Evolutionary conservation across 2,888 invertebrate genomes (phyloP).

Genomic region (Ganaspis brasiliensis): DNA sequence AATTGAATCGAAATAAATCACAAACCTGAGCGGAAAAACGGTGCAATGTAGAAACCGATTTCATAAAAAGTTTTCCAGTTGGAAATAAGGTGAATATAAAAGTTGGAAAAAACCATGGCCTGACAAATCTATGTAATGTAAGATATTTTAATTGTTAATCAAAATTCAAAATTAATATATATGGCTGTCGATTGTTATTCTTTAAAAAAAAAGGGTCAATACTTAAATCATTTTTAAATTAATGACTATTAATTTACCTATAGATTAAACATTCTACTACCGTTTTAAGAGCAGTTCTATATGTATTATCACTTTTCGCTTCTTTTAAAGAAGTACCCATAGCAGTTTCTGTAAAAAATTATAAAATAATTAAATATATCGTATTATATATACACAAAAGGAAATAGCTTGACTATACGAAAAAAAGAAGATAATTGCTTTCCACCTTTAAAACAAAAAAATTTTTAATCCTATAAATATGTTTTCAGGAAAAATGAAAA

Average conservation of each 20-base stretch:
- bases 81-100: constrained; percentile 57
- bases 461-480: no score
- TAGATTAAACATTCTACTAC: constrained; percentile 45
- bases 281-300: constrained; percentile 32
- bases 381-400: not conserved
- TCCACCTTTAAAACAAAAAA: no score
- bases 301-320: not conserved
- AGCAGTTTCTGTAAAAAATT: constrained; percentile 82
- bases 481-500: no score
- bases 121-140: constrained; percentile 47
- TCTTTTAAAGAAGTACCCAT: constrained; percentile 85
- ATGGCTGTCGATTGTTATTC: no score
- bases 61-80: constrained; percentile 51
- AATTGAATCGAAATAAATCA: not conserved
- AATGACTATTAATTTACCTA: constrained; percentile 50
- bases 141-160: no score
- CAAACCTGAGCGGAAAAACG: constrained; percentile 49
- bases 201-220: no score
- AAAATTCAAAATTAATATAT: no score
- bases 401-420: no score
- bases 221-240: no score
- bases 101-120: constrained; percentile 49
- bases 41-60: constrained; percentile 55
- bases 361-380: no score
- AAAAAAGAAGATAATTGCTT: not conserved